These are phyloP conservation scores for Lepisosteus osseus DNA, from an alignment of 2,113 vertebrate genomes.

Conservation along the genomic window DNA sequence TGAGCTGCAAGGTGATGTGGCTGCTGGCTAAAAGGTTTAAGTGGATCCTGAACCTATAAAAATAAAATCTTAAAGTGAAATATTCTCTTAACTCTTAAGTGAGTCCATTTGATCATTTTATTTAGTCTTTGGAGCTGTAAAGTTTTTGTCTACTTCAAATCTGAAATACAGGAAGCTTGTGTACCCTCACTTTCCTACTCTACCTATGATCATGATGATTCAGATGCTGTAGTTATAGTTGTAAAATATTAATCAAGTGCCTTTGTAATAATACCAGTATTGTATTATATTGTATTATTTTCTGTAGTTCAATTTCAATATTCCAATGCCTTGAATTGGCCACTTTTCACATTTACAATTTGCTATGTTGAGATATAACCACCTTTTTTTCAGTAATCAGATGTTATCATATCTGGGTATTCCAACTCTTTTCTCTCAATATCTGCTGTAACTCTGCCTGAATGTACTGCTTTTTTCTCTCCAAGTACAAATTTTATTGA, in stretches of 20 bases:
- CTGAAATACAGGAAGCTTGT: conserved; percentile 36
- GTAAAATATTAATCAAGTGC: conserved; percentile 57
- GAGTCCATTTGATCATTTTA: no score
- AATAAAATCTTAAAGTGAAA: no score
- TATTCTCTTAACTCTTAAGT: no score
- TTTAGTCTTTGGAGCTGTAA: no score
- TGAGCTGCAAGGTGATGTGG: no score
- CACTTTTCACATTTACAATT: background rate
- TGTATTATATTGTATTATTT: background rate
- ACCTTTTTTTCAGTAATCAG: background rate
- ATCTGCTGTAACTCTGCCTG: no score
- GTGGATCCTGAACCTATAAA: no score
- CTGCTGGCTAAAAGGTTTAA: no score
- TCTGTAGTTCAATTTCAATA: background rate
- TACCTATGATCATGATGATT: conserved; percentile 53
- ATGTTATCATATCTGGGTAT: background rate
- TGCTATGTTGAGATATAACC: background rate
- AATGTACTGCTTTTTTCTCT: no score
- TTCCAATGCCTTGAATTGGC: background rate
- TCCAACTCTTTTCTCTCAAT: no score
- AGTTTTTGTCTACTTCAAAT: no score
- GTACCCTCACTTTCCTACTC: conserved; percentile 37
- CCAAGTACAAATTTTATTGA: no score
- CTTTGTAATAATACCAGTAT: conserved; percentile 44
- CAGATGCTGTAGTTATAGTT: conserved; percentile 34